phyloP scores from a whole-genome alignment of 64 coral and sea anemone species.

The Acropora tenuis region DNA sequence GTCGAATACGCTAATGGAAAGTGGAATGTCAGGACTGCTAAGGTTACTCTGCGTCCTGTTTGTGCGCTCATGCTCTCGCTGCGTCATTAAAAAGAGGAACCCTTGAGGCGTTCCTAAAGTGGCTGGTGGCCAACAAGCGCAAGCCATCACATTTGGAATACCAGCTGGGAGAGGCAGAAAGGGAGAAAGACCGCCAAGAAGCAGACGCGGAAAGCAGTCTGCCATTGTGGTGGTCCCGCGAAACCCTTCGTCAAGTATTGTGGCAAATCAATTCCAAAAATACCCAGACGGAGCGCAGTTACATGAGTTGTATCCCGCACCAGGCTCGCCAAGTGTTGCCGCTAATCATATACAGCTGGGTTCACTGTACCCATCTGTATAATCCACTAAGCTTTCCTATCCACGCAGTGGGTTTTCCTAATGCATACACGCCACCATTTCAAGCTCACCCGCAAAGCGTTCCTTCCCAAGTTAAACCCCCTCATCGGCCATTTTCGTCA shows the following conservation, averaged over 20 bases:
- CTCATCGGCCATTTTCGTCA: too few relatives aligned
- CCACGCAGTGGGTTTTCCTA: too few relatives aligned
- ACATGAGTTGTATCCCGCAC: too few relatives aligned
- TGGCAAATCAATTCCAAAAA: constrained; percentile 19
- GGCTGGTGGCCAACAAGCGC: constrained; percentile 55
- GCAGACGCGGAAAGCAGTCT: constrained; percentile 30
- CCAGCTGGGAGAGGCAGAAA: constrained; percentile 70
- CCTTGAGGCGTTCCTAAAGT: constrained; percentile 46
- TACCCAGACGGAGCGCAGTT: too few relatives aligned
- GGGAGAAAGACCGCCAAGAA: constrained; percentile 52
- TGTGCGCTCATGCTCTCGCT: constrained; percentile 68
- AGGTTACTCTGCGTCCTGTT: constrained; percentile 37
- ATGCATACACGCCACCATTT: too few relatives aligned
- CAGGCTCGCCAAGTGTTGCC: too few relatives aligned
- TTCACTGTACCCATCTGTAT: too few relatives aligned
- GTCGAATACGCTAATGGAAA: constrained; percentile 60
- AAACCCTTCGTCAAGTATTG: constrained; percentile 33
- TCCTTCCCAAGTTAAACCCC: too few relatives aligned
- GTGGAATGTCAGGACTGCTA: constrained; percentile 62
- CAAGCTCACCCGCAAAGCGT: too few relatives aligned
- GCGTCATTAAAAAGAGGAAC: constrained; percentile 41
- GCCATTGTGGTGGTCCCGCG: constrained; percentile 6
- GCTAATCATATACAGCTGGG: too few relatives aligned
- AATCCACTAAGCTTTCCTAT: too few relatives aligned
- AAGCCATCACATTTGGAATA: constrained; percentile 62